Conservation (phyloP, 2,113 vertebrate genomes). For the Gopherus evgoodei region DNA sequence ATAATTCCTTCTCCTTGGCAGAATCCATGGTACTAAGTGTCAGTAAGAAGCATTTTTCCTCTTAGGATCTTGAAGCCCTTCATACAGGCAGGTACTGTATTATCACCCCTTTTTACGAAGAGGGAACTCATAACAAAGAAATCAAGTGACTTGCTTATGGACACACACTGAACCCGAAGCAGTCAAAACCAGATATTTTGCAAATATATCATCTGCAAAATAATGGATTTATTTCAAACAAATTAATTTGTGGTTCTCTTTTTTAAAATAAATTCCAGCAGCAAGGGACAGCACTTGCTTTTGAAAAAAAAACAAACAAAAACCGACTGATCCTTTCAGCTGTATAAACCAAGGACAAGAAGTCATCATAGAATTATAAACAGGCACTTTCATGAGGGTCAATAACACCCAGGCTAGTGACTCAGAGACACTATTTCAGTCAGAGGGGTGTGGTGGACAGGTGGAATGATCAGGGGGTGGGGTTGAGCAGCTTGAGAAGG, state of each 20-base stretch:
- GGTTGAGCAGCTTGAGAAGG: conserved; percentile 12
- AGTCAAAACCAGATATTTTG: not conserved
- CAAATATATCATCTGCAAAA: not conserved
- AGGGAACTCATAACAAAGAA: not conserved
- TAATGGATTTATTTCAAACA: not conserved
- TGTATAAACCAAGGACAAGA: not conserved
- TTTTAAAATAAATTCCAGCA: not conserved
- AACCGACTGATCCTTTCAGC: not conserved
- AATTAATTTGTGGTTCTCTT: not conserved
- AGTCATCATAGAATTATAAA: conserved; percentile 10
- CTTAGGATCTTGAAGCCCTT: not conserved
- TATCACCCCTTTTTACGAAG: not conserved
- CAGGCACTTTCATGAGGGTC: conserved; percentile 29
- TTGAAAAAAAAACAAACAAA: not conserved
- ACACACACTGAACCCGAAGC: not conserved
- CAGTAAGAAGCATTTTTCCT: not conserved
- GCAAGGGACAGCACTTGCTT: not conserved
- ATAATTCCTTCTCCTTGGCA: not conserved
- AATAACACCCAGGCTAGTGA: conserved; percentile 63
- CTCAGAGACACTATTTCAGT: conserved; percentile 47
- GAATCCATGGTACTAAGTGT: not conserved
- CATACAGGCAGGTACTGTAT: not conserved
- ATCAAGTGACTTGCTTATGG: not conserved
- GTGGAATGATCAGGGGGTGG: not conserved
- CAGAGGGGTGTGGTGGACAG: conserved; percentile 6